Evolutionary conservation across 1,140 invertebrate species (phyloP).

Genomic region (Pseudomyrmex flavicornis): DNA sequence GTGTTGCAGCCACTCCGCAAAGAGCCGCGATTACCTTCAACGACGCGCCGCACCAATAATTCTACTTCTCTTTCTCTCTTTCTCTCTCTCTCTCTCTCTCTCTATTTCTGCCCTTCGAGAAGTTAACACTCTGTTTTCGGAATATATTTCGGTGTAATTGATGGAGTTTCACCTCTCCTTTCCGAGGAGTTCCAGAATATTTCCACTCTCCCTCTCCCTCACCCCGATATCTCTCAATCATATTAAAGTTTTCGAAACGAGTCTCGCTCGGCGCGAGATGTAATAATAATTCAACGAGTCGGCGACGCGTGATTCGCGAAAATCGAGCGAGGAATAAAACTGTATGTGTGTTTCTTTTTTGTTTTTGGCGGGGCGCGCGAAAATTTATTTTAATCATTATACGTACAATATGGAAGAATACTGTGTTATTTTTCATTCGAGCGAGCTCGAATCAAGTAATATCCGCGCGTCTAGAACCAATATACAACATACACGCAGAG

Average conservation of each 20-base stretch:
- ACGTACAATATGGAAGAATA: no score
- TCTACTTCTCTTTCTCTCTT: background rate
- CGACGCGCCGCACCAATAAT: background rate
- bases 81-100: background rate
- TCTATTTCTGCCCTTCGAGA: background rate
- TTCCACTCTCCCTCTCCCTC: no score
- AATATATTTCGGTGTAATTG: background rate
- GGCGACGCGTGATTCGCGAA: background rate
- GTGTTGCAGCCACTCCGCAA: background rate
- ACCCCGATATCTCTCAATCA: background rate
- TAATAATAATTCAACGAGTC: no score
- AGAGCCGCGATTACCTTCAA: constrained; percentile 1
- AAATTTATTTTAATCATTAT: no score
- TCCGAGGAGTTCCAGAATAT: background rate
- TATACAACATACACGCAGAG: background rate
- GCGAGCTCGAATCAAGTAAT: background rate
- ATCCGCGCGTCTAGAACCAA: no score
- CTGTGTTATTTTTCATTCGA: no score
- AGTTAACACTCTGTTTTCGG: background rate
- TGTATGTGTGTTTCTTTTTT: no score
- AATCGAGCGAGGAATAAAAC: background rate
- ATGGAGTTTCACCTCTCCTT: background rate
- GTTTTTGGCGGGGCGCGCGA: no score
- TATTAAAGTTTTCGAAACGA: constrained; percentile 2
- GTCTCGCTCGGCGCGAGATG: background rate